Conservation (phyloP, 1,140 invertebrate species). For the Vanessa atalanta region DNA sequence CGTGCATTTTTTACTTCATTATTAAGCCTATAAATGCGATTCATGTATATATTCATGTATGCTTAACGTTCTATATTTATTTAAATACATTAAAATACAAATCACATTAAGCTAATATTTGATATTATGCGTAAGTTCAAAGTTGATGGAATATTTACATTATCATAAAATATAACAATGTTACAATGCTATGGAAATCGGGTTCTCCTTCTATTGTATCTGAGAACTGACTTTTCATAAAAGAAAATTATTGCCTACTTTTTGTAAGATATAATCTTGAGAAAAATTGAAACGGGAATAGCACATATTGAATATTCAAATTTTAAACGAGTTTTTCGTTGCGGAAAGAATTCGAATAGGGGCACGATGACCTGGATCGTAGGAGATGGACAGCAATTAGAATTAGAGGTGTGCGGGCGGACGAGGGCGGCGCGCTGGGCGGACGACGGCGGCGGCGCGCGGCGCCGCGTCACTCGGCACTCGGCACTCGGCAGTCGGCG, state of each 20-base stretch:
- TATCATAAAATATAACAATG: too few relatives aligned
- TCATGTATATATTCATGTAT: too few relatives aligned
- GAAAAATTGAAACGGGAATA: constrained; percentile 48
- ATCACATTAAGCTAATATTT: too few relatives aligned
- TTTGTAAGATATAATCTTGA: constrained; percentile 39
- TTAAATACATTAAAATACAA: too few relatives aligned
- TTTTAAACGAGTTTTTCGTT: constrained; percentile 50
- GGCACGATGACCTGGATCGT: constrained; percentile 71
- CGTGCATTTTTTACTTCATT: neutral
- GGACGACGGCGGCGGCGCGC: constrained; percentile 43
- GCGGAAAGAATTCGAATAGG: constrained; percentile 58
- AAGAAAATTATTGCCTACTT: neutral
- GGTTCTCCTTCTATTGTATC: too few relatives aligned
- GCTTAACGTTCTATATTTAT: too few relatives aligned
- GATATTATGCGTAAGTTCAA: too few relatives aligned
- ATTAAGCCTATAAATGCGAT: neutral
- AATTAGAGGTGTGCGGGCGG: constrained; percentile 64
- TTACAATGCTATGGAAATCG: too few relatives aligned
- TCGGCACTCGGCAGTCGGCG: constrained; percentile 55
- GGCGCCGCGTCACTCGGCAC: constrained; percentile 45
- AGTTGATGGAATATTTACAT: too few relatives aligned
- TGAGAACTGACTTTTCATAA: neutral
- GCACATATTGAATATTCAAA: constrained; percentile 62
- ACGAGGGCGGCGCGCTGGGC: constrained; percentile 46
- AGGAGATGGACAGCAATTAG: constrained; percentile 72